Conservation (phyloP, 2,888 invertebrate genomes). For the Troglohyphantes excavatus region DNA sequence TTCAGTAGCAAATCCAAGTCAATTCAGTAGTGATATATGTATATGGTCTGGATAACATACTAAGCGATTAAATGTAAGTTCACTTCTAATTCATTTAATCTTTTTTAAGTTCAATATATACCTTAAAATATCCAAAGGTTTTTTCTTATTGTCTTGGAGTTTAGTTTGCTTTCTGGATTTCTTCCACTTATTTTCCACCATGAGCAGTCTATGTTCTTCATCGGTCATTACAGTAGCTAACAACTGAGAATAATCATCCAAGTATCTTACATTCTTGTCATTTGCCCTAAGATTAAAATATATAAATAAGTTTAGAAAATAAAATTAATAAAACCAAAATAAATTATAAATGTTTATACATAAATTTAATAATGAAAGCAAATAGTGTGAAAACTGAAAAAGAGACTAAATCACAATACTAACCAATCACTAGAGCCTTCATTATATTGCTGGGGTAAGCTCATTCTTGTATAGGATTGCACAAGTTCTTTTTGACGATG, state of each 20-base stretch:
- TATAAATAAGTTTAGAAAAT: neutral
- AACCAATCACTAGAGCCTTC: conserved; percentile 51
- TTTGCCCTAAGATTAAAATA: conserved; percentile 4
- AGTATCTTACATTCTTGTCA: conserved; percentile 37
- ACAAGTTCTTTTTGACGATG: conserved; percentile 66
- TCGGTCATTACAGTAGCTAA: conserved; percentile 66
- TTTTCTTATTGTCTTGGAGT: conserved; percentile 74
- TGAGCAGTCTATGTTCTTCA: conserved; percentile 80
- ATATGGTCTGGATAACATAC: too few species aligned
- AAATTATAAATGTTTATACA: neutral
- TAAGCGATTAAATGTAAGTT: too few species aligned
- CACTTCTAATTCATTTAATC: too few species aligned
- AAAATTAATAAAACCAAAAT: neutral
- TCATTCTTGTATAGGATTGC: conserved; percentile 49
- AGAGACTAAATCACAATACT: conserved; percentile 19
- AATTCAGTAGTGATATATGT: too few species aligned
- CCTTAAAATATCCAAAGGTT: conserved; percentile 74
- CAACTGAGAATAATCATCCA: conserved; percentile 75
- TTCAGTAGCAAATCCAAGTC: too few species aligned
- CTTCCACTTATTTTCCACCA: conserved; percentile 82
- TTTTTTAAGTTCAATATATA: conserved; percentile 8
- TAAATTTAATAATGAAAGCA: neutral
- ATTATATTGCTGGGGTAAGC: conserved; percentile 31
- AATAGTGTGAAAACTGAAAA: neutral
- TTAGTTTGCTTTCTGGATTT: conserved; percentile 79